Evolutionary conservation across 2,113 vertebrate species (phyloP).

Genomic region (Boleophthalmus pectinirostris): DNA sequence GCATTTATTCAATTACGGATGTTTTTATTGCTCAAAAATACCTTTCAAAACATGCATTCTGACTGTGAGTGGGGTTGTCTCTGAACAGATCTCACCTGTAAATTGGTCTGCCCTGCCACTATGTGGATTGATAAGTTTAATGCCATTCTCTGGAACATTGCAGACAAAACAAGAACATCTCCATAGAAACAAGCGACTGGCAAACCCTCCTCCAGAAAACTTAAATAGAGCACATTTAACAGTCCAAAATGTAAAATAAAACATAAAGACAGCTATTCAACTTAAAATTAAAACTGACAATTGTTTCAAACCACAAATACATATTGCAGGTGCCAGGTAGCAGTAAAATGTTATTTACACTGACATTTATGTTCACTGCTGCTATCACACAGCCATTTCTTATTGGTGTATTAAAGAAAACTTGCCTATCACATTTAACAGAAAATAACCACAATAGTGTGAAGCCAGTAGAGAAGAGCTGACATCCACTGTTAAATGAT

Average conservation of each 20-base stretch:
- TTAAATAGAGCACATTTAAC: not conserved
- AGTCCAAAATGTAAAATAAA: constrained; percentile 1
- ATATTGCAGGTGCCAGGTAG: not conserved
- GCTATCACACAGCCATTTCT: constrained; percentile 38
- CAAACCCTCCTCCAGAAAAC: too few species aligned
- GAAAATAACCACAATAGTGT: constrained; percentile 30
- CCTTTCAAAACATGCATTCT: too few species aligned
- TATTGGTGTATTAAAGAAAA: constrained; percentile 28
- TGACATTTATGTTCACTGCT: constrained; percentile 23
- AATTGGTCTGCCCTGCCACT: too few species aligned
- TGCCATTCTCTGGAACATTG: too few species aligned
- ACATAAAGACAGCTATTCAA: not conserved
- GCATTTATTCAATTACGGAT: too few species aligned
- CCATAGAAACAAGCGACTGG: too few species aligned
- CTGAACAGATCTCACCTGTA: too few species aligned
- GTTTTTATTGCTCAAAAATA: too few species aligned
- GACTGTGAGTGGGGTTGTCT: too few species aligned
- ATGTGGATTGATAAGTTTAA: too few species aligned
- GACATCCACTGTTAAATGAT: constrained; percentile 46
- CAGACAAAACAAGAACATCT: too few species aligned
- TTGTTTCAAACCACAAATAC: constrained; percentile 1
- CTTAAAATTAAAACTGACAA: not conserved
- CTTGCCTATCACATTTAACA: constrained; percentile 42
- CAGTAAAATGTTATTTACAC: constrained; percentile 26
- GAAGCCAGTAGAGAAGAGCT: constrained; percentile 14